phyloP scores from a whole-genome alignment of 2,113 vertebrate species.

The Gyps fulvus region DNA sequence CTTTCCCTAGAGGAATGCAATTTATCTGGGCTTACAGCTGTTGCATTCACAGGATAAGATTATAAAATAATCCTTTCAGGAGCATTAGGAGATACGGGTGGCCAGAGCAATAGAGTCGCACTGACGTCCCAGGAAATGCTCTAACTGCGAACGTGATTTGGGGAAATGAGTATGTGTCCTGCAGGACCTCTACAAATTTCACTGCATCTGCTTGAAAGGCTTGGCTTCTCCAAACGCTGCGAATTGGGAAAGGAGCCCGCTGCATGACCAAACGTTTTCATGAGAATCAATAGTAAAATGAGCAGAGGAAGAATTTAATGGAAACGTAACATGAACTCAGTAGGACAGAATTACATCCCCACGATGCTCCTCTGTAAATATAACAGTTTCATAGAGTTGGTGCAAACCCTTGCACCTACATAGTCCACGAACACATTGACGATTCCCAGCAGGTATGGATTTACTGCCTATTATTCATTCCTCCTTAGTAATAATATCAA shows the following conservation, averaged over 20 bases:
- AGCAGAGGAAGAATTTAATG: background rate
- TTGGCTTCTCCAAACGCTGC: background rate
- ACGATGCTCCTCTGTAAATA: background rate
- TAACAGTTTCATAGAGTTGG: background rate
- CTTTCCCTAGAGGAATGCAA: constrained; percentile 29
- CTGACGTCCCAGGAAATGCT: background rate
- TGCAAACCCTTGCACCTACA: constrained; percentile 4
- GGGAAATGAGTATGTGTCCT: background rate
- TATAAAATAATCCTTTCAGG: constrained; percentile 58
- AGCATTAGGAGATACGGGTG: constrained; percentile 19
- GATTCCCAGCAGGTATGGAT: constrained; percentile 42
- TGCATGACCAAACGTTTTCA: background rate
- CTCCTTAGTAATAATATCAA: constrained; percentile 54
- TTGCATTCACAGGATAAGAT: constrained; percentile 43
- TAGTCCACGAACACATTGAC: background rate
- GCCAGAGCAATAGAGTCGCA: background rate
- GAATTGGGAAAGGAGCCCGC: background rate
- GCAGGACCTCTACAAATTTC: background rate
- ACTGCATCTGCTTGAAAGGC: background rate
- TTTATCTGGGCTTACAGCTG: constrained; percentile 63
- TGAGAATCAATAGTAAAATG: background rate
- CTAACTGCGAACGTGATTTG: background rate
- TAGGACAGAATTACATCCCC: background rate
- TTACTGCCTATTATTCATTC: constrained; percentile 48
- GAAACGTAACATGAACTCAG: background rate